Evolutionary conservation across 2,888 invertebrate genomes (phyloP).

Genomic region (Dromius quadrimaculatus): DNA sequence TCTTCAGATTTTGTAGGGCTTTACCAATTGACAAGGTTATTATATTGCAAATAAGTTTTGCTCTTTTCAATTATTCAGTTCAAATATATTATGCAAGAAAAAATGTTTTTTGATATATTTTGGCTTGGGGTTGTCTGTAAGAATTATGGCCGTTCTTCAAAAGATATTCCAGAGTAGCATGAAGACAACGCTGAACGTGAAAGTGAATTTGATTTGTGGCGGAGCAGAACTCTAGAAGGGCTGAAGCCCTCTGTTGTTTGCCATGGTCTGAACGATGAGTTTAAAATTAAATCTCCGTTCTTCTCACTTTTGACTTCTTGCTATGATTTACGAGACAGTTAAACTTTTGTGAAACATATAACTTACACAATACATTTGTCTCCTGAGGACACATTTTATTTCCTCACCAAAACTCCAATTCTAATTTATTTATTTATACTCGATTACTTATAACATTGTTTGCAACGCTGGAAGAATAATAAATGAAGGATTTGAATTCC

Average conservation of each 20-base stretch:
- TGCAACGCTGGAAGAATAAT: no score
- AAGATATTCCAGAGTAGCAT: conserved; percentile 12
- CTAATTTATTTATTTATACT: conserved; percentile 5
- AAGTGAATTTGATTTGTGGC: conserved; percentile 37
- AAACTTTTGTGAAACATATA: conserved; percentile 36
- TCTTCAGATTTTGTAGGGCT: no score
- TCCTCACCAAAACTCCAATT: not conserved
- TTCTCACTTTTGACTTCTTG: conserved; percentile 57
- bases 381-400: conserved; percentile 28
- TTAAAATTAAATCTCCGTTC: conserved; percentile 63
- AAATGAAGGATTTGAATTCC: no score
- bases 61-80: no score
- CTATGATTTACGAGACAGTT: conserved; percentile 40
- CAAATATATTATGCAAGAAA: no score
- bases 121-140: not conserved
- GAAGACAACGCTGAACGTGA: conserved; percentile 21
- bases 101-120: no score
- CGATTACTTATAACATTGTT: no score
- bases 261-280: conserved; percentile 56
- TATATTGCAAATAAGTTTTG: no score
- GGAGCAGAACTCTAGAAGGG: conserved; percentile 12
- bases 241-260: conserved; percentile 19
- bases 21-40: no score
- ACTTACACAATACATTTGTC: conserved; percentile 38
- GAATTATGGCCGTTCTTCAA: conserved; percentile 8